Conservation (phyloP, 2,888 invertebrate species). For the Pseudolycoriella hygida region DNA sequence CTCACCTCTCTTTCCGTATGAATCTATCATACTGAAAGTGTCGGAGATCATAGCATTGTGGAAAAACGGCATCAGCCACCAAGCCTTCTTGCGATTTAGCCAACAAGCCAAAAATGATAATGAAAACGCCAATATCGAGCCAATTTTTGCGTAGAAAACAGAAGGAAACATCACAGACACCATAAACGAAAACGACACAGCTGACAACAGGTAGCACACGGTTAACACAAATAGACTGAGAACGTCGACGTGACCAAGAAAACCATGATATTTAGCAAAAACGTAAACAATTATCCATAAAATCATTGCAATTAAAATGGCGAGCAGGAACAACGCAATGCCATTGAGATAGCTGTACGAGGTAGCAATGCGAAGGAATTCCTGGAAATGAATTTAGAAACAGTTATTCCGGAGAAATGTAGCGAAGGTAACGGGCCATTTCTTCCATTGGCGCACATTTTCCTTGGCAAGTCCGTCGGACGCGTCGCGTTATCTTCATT, state of each 20-base stretch:
- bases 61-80: no score
- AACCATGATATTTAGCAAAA: not conserved
- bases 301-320: constrained; percentile 14
- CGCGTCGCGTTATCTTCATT: no score
- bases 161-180: constrained; percentile 26
- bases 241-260: not conserved
- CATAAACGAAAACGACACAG: constrained; percentile 16
- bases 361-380: constrained; percentile 18
- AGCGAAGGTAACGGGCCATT: not conserved
- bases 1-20: no score
- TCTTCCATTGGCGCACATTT: no score
- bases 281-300: not conserved
- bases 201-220: constrained; percentile 5
- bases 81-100: no score
- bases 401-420: not conserved
- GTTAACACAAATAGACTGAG: constrained; percentile 4
- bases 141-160: constrained; percentile 9
- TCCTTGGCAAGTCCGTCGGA: no score
- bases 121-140: no score
- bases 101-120: no score
- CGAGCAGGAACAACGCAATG: constrained; percentile 22
- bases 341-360: constrained; percentile 24
- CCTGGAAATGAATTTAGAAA: constrained; percentile 10
- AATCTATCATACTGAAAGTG: no score
- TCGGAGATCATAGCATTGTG: no score